Evolutionary conservation across 2,797 vertebrate species (phyloP).

Genomic region (Poecilia velifera): DNA sequence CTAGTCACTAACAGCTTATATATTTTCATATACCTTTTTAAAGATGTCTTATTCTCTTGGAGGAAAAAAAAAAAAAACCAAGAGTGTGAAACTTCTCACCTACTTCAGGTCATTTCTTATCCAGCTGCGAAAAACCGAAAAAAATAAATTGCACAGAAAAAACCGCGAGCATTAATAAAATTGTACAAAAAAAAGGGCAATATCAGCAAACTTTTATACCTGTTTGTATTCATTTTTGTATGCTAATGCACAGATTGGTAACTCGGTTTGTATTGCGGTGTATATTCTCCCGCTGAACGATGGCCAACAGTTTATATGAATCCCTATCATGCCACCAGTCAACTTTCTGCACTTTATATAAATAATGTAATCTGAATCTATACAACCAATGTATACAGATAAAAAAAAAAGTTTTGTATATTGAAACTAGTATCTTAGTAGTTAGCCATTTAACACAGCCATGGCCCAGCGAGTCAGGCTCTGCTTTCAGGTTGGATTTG

Average conservation of each 20-base stretch:
- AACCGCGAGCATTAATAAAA: conserved; percentile 75
- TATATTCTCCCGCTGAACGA: conserved; percentile 55
- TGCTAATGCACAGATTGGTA: conserved; percentile 86
- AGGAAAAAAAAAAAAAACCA: conserved; percentile 71
- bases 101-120: conserved; percentile 79
- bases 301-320: conserved; percentile 52
- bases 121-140: conserved; percentile 67
- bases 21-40: conserved; percentile 81
- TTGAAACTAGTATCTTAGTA: conserved; percentile 66
- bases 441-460: conserved; percentile 67
- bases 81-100: conserved; percentile 57
- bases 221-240: conserved; percentile 89
- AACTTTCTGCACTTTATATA: conserved; percentile 94
- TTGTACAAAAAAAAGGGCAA: conserved; percentile 80
- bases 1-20: conserved; percentile 84
- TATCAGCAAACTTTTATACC: conserved; percentile 85
- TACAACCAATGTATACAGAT: conserved; percentile 75
- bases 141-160: conserved; percentile 70
- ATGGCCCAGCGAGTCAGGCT: conserved; percentile 67
- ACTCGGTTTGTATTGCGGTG: conserved; percentile 71
- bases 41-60: conserved; percentile 90
- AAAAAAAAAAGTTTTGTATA: conserved; percentile 66
- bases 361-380: conserved; percentile 80
- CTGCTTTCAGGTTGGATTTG: conserved; percentile 77
- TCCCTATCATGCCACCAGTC: conserved; percentile 55